Conservation (phyloP, 2,797 vertebrate genomes). For the Onychomys torridus region DNA sequence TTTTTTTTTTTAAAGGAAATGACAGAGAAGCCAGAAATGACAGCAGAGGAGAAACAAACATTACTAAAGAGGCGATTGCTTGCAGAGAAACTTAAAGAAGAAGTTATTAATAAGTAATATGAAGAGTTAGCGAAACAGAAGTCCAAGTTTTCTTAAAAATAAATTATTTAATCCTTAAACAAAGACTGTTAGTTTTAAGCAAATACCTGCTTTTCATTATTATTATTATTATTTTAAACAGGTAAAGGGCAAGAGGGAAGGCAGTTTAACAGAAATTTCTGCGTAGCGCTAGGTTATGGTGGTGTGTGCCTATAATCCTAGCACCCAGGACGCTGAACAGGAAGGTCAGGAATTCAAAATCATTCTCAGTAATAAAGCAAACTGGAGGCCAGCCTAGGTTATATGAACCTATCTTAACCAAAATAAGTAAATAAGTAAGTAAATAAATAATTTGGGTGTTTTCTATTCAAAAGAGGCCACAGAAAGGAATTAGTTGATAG, state of each 20-base stretch:
- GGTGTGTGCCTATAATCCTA: background rate
- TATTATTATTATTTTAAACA: conserved; percentile 33
- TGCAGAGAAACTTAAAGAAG: conserved; percentile 98
- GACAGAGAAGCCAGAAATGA: conserved; percentile 87
- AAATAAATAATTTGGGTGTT: conserved; percentile 1
- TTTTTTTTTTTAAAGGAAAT: conserved; percentile 88
- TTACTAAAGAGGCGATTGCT: conserved; percentile 96
- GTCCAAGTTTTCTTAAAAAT: conserved; percentile 79
- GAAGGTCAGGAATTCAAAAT: background rate
- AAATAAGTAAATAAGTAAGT: background rate
- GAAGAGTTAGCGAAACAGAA: conserved; percentile 69
- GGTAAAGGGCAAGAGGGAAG: conserved; percentile 23
- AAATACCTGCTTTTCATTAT: conserved; percentile 56
- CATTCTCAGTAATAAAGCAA: background rate
- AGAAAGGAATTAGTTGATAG: conserved; percentile 2
- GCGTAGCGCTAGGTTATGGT: background rate
- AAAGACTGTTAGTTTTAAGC: conserved; percentile 76
- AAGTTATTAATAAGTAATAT: conserved; percentile 96
- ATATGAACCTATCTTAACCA: background rate
- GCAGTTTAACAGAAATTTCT: conserved; percentile 38
- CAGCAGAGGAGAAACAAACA: conserved; percentile 95
- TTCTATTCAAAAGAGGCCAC: conserved; percentile 13
- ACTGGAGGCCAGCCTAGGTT: background rate
- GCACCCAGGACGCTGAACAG: background rate
- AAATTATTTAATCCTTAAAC: conserved; percentile 75